Evolutionary conservation across 1,140 invertebrate genomes (phyloP), one percentile per base, ranked within the genome.

Genomic region (Cotesia glomerata): DNA sequence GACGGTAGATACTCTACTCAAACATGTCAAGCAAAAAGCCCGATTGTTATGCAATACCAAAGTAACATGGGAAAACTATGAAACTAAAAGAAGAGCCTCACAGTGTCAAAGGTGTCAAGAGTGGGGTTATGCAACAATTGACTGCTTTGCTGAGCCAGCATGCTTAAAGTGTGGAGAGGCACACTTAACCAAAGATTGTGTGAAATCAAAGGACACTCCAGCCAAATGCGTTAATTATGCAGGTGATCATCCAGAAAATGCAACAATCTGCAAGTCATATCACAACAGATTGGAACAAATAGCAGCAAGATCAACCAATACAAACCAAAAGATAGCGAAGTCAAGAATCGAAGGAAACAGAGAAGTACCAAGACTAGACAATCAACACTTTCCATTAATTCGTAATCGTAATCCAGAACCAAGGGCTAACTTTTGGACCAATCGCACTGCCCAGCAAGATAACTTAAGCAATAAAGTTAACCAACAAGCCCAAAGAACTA

Each of bases 21-120:
- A 39, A 4, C 69, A 34, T 11, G 5, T 77, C 9, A 74, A 63
- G 13, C 14, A 69, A 2, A 75, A 75, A 70, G 65, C 62, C 13
- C 9, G 16, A 13, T 62, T 69, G 11, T 4, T 78, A 0, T 35
- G 35, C 13, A 61, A 76, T 34, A 77, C 73, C 1, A 77, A 69
- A 69, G 64, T 80, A 1, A 56, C 35, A 1, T 84, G 79, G 79
- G 78, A 82, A 62, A 59, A 64, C 3, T 77, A 78, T 32, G 64
- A 61, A 0, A 78, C 75, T 2, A 79, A 75, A 63, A 79, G 66
- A 51, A 63, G 52, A 72, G 59, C 79, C 2, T 77, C 74, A 2
- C 80, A 83, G 63, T 84, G 79, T 56, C 79, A 81, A 16, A 76
- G 73, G 11, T 85, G 81, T 35, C 83, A 86, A 76, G 61, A 78